Conservation (phyloP, 1,140 invertebrate genomes). For the Pentalonia nigronervosa region DNA sequence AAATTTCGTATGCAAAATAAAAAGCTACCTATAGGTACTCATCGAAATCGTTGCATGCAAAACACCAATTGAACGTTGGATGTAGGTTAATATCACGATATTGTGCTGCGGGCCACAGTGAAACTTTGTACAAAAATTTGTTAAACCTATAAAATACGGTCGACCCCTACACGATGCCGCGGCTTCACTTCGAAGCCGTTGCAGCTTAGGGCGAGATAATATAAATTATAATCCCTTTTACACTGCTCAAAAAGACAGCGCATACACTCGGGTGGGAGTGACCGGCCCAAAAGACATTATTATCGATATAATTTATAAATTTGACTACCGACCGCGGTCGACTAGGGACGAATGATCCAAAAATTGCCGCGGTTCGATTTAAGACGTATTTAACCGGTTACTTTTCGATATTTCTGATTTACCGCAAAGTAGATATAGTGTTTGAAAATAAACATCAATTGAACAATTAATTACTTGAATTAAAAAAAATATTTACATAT, state of each 20-base stretch:
- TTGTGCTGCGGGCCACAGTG: not conserved
- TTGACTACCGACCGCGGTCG: not conserved
- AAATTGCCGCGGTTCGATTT: not conserved
- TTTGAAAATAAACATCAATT: too few species aligned
- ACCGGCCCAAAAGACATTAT: not conserved
- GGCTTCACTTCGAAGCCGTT: not conserved
- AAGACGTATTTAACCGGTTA: not conserved
- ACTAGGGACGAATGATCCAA: not conserved
- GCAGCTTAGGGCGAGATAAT: not conserved
- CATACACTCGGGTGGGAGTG: not conserved
- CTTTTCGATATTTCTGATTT: not conserved
- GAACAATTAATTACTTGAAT: too few species aligned
- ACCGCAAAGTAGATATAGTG: not conserved
- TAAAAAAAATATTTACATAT: too few species aligned
- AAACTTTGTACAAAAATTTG: not conserved
- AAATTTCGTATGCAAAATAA: not conserved
- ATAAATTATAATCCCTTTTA: not conserved
- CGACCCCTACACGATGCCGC: not conserved
- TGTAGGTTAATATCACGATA: not conserved
- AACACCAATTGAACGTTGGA: not conserved
- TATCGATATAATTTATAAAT: not conserved
- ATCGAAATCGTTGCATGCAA: not conserved
- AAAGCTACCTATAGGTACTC: not conserved
- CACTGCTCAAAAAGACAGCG: too few species aligned
- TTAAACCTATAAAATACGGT: not conserved